Evolutionary conservation across 2,113 vertebrate genomes (phyloP).

Genomic region (Nipponia nippon): DNA sequence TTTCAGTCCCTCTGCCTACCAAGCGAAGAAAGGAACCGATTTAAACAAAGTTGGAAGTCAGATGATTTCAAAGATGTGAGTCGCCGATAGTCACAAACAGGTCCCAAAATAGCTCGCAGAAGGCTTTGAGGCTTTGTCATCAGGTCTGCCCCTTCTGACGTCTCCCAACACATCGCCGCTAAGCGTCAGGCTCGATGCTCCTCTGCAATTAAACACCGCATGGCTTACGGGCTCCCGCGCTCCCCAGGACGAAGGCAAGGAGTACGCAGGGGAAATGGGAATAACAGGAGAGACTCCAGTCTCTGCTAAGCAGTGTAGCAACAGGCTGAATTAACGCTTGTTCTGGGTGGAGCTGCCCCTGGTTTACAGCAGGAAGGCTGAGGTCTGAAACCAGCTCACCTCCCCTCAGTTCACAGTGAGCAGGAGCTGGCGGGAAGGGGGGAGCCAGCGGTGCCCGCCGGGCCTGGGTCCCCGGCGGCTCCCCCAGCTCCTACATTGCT

Average conservation of each 20-base stretch:
- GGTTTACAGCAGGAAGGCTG: not conserved
- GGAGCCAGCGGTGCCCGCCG: accelerated
- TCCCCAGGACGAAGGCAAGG: accelerated
- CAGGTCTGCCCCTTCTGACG: not conserved
- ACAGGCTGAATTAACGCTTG: accelerated
- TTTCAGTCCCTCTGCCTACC: not conserved
- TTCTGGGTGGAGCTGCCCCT: not conserved
- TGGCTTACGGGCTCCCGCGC: not conserved
- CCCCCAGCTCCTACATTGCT: accelerated
- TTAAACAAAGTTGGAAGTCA: not conserved
- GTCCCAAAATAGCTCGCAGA: not conserved
- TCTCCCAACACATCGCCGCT: accelerated
- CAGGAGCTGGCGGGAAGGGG: not conserved
- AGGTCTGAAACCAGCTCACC: not conserved
- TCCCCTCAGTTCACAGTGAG: not conserved
- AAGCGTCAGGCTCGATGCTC: accelerated
- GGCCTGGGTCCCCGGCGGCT: not conserved
- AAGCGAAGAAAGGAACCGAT: not conserved
- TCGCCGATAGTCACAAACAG: accelerated
- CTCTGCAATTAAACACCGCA: accelerated
- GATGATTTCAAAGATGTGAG: not conserved
- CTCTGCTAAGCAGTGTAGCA: accelerated
- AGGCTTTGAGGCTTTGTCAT: not conserved
- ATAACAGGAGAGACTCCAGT: accelerated
- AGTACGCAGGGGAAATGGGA: accelerated